Conservation (phyloP, 2,888 invertebrate species). For the Dryadula phaetusa region DNA sequence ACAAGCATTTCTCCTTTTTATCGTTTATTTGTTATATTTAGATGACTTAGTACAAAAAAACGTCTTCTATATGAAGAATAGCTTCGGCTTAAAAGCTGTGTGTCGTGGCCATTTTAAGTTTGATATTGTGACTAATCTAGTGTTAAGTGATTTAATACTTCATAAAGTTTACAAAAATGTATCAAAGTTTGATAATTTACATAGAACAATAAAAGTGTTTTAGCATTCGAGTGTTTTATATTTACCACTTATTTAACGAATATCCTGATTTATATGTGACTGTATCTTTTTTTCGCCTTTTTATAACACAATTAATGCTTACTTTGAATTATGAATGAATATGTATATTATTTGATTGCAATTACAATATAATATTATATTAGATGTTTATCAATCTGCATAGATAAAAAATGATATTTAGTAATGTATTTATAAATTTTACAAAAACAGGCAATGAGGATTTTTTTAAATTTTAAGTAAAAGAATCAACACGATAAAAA, state of each 20-base stretch:
- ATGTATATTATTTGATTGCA: no score
- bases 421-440: no score
- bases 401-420: no score
- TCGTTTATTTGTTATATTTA: conserved; percentile 47
- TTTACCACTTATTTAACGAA: not conserved
- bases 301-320: no score
- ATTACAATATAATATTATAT: no score
- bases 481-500: not conserved
- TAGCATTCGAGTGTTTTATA: conserved; percentile 51
- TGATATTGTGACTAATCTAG: conserved; percentile 70
- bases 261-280: not conserved
- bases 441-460: no score
- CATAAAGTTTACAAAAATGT: conserved; percentile 71
- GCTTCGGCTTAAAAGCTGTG: conserved; percentile 70
- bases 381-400: no score
- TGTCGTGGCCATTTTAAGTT: conserved; percentile 78
- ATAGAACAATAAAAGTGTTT: conserved; percentile 82
- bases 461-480: not conserved
- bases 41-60: conserved; percentile 74
- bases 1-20: conserved; percentile 21
- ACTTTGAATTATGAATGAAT: no score
- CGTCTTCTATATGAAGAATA: conserved; percentile 62
- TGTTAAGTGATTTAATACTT: conserved; percentile 68
- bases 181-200: conserved; percentile 70
- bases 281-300: not conserved